These are phyloP conservation scores for Takifugu ocellatus DNA, from an alignment of 2,797 vertebrate species.

Conservation along the genomic window DNA sequence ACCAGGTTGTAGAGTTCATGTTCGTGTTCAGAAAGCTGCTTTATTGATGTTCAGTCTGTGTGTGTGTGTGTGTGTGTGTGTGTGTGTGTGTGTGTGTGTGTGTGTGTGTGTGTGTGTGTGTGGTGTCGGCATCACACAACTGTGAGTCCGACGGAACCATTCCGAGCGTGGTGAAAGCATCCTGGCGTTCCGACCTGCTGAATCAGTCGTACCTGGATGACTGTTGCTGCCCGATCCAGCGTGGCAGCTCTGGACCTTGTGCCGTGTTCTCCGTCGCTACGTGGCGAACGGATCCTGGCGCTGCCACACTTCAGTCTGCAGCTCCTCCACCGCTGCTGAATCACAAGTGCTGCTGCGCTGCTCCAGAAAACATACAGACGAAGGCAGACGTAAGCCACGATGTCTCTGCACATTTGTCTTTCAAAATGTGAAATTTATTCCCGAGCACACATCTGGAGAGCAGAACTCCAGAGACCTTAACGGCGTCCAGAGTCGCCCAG, in stretches of 20 bases:
- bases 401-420: slow-evolving; percentile 50
- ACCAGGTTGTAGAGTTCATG: too few species aligned
- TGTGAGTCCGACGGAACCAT: too few species aligned
- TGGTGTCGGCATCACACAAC: too few species aligned
- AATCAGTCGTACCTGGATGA: slow-evolving; percentile 84
- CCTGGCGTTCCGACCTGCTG: background rate
- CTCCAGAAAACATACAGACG: slow-evolving; percentile 34
- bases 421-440: slow-evolving; percentile 51
- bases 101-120: too few species aligned
- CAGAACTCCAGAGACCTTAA: slow-evolving; percentile 45
- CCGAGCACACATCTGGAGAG: slow-evolving; percentile 59
- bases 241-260: slow-evolving; percentile 13
- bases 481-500: slow-evolving; percentile 40
- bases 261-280: slow-evolving; percentile 21
- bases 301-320: slow-evolving; percentile 50
- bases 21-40: too few species aligned
- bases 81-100: too few species aligned
- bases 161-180: background rate
- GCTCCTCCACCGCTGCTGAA: slow-evolving; percentile 72
- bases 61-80: too few species aligned
- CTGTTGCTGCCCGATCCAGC: slow-evolving; percentile 72
- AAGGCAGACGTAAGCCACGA: slow-evolving; percentile 26
- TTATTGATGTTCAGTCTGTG: too few species aligned
- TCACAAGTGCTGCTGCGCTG: slow-evolving; percentile 71
- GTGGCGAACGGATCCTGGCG: slow-evolving; percentile 35